Base-by-base conservation (phyloP, 2,888 invertebrate species). In the Drosophila nigritarsus region DNA sequence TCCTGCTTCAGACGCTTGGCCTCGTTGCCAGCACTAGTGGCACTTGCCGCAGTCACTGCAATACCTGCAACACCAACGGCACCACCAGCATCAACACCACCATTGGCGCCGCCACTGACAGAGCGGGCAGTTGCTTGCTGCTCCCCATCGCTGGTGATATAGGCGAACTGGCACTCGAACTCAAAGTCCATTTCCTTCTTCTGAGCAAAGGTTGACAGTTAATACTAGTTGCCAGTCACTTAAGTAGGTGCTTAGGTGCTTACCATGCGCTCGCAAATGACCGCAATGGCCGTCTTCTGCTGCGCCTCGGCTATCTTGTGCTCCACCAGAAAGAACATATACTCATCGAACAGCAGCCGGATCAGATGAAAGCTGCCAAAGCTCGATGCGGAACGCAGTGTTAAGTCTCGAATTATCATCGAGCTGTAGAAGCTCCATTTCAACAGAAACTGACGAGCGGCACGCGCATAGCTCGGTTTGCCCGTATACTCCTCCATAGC, bases 371-470 rank as follows among this genome's bases (percentile, higher is more conserved):
- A 99, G 79, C 99, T 99, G 61, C 99, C 99, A 94, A 99, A 99
- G 93, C 99, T 99, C 29, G 99, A 98, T 45, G 99, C 99, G 72
- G 99, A 99, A 84, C 98, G 94, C 77, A 99, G 94, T 51, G 99
- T 99, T 78, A 99, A 95, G 94, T 99, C 99, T 55, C 99, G 95
- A 87, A 99, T 99, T 68, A 99, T 98, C 96, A 99, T 98, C 65
- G 99, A 99, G 93, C 98, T 98, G 92, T 99, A 99, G 94, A 99
- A 99, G 82, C 98, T 99, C 99, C 99, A 99, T 94, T 99, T 99
- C 74, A 99, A 95, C 87, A 99, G 95, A 94, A 99, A 98, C 91
- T 99, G 97, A 55, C 98, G 94, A 8, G 97, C 98, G 60, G 97
- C 96, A 91, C 96, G 96, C 27, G 97, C 96, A 94, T 97, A 98